Conservation (phyloP, 1,140 invertebrate species). For the Papilio polyxenes region DNA sequence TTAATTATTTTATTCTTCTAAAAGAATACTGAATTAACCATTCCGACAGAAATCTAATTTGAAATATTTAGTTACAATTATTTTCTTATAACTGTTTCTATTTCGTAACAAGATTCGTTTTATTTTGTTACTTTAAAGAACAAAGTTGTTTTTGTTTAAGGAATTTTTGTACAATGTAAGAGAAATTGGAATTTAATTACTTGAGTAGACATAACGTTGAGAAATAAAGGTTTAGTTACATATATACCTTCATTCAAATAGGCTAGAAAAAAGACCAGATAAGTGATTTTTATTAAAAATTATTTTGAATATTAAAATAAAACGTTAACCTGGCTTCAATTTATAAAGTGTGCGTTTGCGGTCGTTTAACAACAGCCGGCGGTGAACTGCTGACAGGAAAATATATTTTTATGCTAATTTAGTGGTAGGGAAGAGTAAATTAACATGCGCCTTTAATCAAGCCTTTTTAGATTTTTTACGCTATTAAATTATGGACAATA, state of each 20-base stretch:
- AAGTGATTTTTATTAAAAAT: too few relatives aligned
- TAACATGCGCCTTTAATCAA: neutral
- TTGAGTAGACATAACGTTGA: neutral
- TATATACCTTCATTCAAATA: neutral
- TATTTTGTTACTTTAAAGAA: neutral
- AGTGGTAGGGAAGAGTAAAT: neutral
- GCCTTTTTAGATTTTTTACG: neutral
- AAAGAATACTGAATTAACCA: neutral
- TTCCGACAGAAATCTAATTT: neutral
- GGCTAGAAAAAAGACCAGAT: neutral
- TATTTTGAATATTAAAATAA: neutral
- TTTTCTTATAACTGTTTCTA: neutral
- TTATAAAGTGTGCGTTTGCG: neutral
- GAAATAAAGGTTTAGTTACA: neutral
- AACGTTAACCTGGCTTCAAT: neutral
- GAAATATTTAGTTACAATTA: neutral
- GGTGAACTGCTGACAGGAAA: neutral
- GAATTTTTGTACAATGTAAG: neutral
- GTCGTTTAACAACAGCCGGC: conserved; percentile 10
- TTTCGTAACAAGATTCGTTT: neutral
- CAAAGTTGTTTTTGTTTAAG: neutral
- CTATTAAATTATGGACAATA: neutral
- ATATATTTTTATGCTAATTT: conserved; percentile 24
- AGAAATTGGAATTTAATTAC: neutral
- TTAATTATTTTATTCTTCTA: neutral